Base-by-base conservation (phyloP, 1,140 invertebrate species). In the Luehdorfia chinensis region DNA sequence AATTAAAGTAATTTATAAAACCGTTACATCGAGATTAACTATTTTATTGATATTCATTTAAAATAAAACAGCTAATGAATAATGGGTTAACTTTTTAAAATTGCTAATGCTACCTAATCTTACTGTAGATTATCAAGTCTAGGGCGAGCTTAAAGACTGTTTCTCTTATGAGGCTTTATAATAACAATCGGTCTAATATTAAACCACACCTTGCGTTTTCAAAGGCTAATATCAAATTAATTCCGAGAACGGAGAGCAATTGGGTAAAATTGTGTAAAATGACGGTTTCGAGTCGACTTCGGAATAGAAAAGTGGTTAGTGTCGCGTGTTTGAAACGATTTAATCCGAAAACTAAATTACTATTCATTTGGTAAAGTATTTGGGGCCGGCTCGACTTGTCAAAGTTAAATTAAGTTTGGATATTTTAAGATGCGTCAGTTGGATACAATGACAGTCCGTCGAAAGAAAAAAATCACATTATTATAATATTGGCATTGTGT, bases 221-320 rank as follows among this genome's bases (percentile, higher is more conserved):
- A 86, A 86, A 83, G 66, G 71, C 75, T 86, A 84, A 86, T 86
- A 84, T 77, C 73, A 84, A 84, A 86, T 86, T 86, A 86, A 86
- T 86, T 86, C 83, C 64, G 45, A 76, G 83, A 86, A 86, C 72
- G 55, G 66, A 77, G 78, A 86, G 80, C 83, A 76, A 86, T 83
- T 81, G 76, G 66, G 73, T 86, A 81, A 86, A 86, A 86, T 86
- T 86, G 83, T 83, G 80, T 84, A 84, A 86, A 86, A 86, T 86
- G 78, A 86, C 71, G 78, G 83, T 75, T 75, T 68, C 48, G 71
- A 76, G 50, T 79, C 78, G 70, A 76, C 50, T 74, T 69, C 34
- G 4, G 74, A 80, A 86, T 86, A 86, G 83, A 83, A 84, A 84
- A 84, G 83, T 81, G 80, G 79, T 73, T 75, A 59, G 69, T 86